Evolutionary conservation across 2,797 vertebrate species (phyloP), one percentile per base, ranked within the genome.

Genomic region (Ispidina lecontei): DNA sequence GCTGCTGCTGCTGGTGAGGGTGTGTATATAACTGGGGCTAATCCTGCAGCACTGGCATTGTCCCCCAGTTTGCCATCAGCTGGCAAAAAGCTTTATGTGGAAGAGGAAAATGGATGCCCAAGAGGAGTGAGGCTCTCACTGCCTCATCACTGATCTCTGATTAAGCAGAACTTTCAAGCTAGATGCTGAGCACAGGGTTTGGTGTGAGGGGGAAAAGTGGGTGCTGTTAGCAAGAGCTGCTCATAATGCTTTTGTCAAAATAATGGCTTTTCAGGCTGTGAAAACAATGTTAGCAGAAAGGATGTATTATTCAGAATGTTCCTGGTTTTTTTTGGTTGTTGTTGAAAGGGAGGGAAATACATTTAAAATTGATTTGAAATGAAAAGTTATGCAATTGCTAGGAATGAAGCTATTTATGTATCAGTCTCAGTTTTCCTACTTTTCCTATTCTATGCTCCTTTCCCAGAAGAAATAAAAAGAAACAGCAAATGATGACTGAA

Each of bases 351-450:
- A 93, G 72, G 84, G 65, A 91, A 95, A 92, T 92, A 77, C 21
- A 84, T 92, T 96, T 94, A 79, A 91, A 94, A 92, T 91, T 82
- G 58, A 90, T 95, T 93, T 93, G 72, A 94, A 93, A 89, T 92
- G 74, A 92, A 92, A 93, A 95, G 86, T 94, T 90, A 94, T n/a
- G 84, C 75, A 94, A 92, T 93, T 94, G 88, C 84, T 90, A 89
- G 55, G 84, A 94, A 85, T 62, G 43, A 80, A 89, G 72, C 83
- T 94, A 90, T 88, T 87, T 96, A 94, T 95, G 83, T 62, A 89
- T 75, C 75, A 83, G 75, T 60, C 58, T 89, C 58, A 58, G 51
- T 92, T 94, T 95, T 74, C 87, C 73, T 39, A 64, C 54, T 92
- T 92, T 76, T 68, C 39, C 43, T 88, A 11, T 88, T 84, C 72